Base-by-base conservation (phyloP, 2,113 vertebrate genomes). In the Antennarius striatus region DNA sequence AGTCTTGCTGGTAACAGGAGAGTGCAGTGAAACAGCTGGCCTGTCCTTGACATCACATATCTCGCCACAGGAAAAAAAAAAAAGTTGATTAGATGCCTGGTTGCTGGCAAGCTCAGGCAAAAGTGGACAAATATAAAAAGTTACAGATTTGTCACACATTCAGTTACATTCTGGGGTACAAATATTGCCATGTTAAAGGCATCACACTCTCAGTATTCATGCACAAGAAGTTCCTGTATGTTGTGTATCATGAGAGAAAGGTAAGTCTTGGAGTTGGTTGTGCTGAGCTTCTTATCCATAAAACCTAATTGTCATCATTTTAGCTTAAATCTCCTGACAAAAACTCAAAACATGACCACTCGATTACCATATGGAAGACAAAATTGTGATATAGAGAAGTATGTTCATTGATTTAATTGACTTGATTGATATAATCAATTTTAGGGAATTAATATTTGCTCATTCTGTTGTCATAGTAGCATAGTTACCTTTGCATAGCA, bases 1-100 rank as follows among this genome's bases (percentile, higher is more conserved):
- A 46, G 32, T 79, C 58, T 73, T 5, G 14, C 54, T 40, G 52
- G 52, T 42, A 76, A 68, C 47, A 71, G 57, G 67, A 71, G 72
- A 81, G 76, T 10, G 63, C 58, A 54, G 66, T 6, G 57, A 73
- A 87, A 85, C 63, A 84, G 55, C 60, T 78, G 73, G 55, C 63
- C 73, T 63, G 81, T 71, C 83, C 86, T 85, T 87, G 82, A 83
- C 81, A 81, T 76, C 75, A 68, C 68, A 82, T 71, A 70, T 65
- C 51, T 81, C 71, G 53, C 64, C 49, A 62, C 56, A 64, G 71
- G 61, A 52, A 62, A 56, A 64, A 70, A 69, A 71, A 69, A 73
- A 79, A 75, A 74, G 86, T 57, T 79, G 89, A 86, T 88, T 71
- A 48, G 62, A 66, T 57, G 66, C 52, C 48, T 22, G n/a, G 32